Conservation (phyloP, 2,797 vertebrate species). For the Crax fasciolata region DNA sequence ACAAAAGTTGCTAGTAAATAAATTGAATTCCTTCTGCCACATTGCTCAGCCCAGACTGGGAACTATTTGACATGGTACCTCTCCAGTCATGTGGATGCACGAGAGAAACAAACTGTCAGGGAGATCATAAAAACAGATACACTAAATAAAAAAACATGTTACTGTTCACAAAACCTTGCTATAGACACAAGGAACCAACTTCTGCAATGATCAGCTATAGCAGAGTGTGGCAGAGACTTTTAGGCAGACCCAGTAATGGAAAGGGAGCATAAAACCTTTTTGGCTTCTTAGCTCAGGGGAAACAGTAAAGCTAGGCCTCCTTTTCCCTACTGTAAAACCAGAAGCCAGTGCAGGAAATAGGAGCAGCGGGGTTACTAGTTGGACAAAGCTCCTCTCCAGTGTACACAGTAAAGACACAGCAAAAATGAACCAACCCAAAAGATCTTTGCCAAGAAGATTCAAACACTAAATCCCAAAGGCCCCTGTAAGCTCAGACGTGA, state of each 20-base stretch:
- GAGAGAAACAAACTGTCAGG: background rate
- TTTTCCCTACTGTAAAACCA: background rate
- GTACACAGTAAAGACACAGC: background rate
- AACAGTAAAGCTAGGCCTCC: background rate
- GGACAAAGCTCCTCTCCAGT: background rate
- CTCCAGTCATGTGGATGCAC: accelerated
- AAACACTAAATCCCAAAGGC: background rate
- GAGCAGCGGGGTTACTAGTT: background rate
- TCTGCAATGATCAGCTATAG: background rate
- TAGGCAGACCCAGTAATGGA: background rate
- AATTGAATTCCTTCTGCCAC: background rate
- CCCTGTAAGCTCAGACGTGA: background rate
- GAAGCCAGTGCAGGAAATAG: background rate
- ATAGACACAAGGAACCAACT: background rate
- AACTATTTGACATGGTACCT: background rate
- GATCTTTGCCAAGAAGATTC: background rate
- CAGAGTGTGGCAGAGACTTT: background rate
- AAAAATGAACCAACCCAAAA: background rate
- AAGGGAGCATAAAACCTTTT: accelerated
- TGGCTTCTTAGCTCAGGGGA: background rate
- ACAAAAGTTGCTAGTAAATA: background rate
- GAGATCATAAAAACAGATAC: background rate
- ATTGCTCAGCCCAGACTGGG: background rate
- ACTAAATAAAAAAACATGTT: background rate
- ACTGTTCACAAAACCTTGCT: background rate